Evolutionary conservation across 2,797 vertebrate genomes (phyloP).

Genomic region (Chiloscyllium punctatum): DNA sequence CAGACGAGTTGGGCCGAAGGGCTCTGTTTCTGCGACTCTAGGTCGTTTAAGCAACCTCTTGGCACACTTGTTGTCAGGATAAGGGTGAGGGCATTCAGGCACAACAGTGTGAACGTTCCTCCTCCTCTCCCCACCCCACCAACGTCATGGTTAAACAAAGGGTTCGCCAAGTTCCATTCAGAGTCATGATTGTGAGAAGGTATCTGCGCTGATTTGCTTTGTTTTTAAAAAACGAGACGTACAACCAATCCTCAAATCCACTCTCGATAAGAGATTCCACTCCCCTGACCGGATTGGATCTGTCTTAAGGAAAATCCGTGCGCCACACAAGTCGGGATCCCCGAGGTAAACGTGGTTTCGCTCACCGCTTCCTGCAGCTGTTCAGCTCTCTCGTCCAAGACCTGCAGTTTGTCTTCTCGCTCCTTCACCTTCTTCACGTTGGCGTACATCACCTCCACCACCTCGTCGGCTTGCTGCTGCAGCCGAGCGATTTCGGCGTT

Average conservation of each 20-base stretch:
- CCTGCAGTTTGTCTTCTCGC: slow-evolving; percentile 48
- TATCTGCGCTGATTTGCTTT: no score
- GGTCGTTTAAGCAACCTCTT: no score
- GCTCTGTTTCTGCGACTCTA: no score
- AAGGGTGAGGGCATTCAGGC: no score
- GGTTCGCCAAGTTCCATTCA: no score
- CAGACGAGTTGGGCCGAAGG: no score
- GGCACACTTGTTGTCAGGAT: no score
- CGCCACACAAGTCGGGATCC: background rate
- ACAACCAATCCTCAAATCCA: background rate
- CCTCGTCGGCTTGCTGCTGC: slow-evolving; percentile 50
- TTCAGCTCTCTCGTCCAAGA: slow-evolving; percentile 51
- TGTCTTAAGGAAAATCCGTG: background rate
- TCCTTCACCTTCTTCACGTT: slow-evolving; percentile 54
- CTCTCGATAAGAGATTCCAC: background rate
- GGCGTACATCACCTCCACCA: slow-evolving; percentile 53
- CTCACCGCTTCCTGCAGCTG: slow-evolving; percentile 53
- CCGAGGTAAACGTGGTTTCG: background rate
- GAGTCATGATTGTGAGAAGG: no score
- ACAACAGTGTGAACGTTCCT: no score
- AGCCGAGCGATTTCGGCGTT: background rate
- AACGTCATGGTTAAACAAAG: no score
- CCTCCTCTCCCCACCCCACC: no score
- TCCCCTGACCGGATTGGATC: background rate
- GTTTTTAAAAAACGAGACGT: no score